Percentiles rank a stretch among this genome's conserved stretches.
Conservation (phyloP, 2,888 invertebrate species). For the Abscondita cerata region DNA sequence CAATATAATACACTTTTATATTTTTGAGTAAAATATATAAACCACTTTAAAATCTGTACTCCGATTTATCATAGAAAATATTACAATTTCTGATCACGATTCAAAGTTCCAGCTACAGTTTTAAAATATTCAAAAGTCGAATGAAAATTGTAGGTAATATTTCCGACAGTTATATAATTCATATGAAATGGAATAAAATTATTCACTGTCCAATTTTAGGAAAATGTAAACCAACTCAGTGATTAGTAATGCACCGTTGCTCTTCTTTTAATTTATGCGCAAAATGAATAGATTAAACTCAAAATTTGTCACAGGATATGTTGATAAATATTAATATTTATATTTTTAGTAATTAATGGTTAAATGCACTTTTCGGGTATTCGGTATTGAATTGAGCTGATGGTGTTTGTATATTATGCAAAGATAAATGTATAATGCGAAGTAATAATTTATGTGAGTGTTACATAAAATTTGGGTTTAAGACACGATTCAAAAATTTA, state of each 20-base stretch:
- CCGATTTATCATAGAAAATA: constrained; percentile 12
- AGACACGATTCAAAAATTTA: too few relatives aligned
- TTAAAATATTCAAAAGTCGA: constrained; percentile 27
- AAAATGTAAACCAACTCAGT: constrained; percentile 17
- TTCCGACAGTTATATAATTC: constrained; percentile 24
- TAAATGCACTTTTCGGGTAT: too few relatives aligned
- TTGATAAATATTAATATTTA: too few relatives aligned
- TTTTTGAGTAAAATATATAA: not conserved
- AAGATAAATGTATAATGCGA: too few relatives aligned
- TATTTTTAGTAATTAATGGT: too few relatives aligned
- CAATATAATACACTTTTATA: too few relatives aligned
- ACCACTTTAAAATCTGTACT: constrained; percentile 2
- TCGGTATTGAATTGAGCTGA: too few relatives aligned
- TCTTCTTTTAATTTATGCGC: constrained; percentile 15
- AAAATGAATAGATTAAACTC: not conserved
- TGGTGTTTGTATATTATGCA: too few relatives aligned
- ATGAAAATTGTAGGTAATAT: constrained; percentile 20
- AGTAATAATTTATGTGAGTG: too few relatives aligned
- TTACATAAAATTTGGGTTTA: too few relatives aligned
- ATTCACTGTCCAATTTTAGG: constrained; percentile 22
- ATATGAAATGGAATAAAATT: constrained; percentile 20
- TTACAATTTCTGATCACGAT: constrained; percentile 17
- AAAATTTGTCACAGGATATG: not conserved
- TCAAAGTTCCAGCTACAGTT: constrained; percentile 11
- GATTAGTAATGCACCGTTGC: constrained; percentile 25